Percentiles rank a stretch among this genome's conserved stretches.
These are phyloP conservation scores for Rhinopomastus cyanomelas DNA, from an alignment of 2,113 vertebrate species.

Conservation along the genomic window DNA sequence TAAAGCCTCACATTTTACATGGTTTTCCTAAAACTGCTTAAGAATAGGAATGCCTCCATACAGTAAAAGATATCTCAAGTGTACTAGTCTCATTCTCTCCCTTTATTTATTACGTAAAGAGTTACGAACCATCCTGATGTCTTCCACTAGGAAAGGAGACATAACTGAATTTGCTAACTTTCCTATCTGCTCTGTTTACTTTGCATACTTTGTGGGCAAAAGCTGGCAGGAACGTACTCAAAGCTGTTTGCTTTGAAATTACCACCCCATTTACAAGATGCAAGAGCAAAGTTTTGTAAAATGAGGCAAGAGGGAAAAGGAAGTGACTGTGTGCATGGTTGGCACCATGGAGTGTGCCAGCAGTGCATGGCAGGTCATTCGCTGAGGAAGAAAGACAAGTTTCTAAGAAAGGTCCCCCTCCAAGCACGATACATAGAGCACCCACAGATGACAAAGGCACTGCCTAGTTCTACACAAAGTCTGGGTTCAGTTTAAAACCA, in stretches of 20 bases:
- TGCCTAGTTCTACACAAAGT: background rate
- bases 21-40: conserved; percentile 5
- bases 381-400: background rate
- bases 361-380: background rate
- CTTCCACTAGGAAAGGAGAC: background rate
- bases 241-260: conserved; percentile 69
- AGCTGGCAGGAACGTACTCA: conserved; percentile 49
- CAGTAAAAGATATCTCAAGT: background rate
- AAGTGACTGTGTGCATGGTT: conserved; percentile 9
- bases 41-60: background rate
- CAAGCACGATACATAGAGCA: background rate
- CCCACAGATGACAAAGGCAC: background rate
- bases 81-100: background rate
- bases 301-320: conserved; percentile 56
- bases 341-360: background rate
- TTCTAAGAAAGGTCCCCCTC: background rate
- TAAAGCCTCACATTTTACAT: conserved; percentile 8
- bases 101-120: background rate
- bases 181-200: conserved; percentile 62
- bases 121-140: background rate
- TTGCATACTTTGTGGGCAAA: conserved; percentile 60
- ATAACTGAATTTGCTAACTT: too few species aligned
- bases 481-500: background rate
- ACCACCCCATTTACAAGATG: conserved; percentile 67
- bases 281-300: conserved; percentile 46